Conservation (phyloP, 2,113 vertebrate genomes). For the Gymnarchus niloticus region DNA sequence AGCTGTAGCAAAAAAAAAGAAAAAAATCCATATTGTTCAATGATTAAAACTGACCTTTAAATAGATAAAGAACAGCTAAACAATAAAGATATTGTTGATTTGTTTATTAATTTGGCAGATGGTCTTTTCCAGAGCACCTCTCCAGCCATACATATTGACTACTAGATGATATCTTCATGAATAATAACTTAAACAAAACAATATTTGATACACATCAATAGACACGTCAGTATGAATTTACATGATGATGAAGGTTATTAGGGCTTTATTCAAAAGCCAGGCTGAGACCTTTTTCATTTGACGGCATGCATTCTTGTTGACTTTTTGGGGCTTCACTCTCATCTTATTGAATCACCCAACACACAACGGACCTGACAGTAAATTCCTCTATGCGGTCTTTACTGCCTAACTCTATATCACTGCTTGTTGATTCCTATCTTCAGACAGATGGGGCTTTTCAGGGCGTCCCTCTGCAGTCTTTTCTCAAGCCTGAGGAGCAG, state of each 20-base stretch:
- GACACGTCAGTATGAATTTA: not conserved
- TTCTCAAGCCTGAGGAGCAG: constrained; percentile 1
- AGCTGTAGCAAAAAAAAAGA: constrained; percentile 47
- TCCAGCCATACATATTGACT: not conserved
- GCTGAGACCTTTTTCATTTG: not conserved
- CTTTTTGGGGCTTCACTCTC: not conserved
- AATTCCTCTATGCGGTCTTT: not conserved
- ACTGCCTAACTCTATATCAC: not conserved
- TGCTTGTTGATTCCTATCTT: not conserved
- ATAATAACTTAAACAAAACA: not conserved
- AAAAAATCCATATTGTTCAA: constrained; percentile 45
- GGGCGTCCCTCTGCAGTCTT: constrained; percentile 12
- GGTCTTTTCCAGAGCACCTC: not conserved
- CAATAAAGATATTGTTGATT: constrained; percentile 12
- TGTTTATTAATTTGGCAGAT: constrained; percentile 1
- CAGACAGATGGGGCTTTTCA: not conserved
- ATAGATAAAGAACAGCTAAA: constrained; percentile 41
- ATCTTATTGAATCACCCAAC: not conserved
- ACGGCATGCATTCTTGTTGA: not conserved
- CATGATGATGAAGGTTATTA: not conserved
- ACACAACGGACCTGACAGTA: not conserved
- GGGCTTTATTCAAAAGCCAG: not conserved
- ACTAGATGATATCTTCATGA: not conserved
- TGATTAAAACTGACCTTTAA: constrained; percentile 60
- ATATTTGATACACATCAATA: not conserved